phyloP scores from a whole-genome alignment of 2,888 invertebrate genomes.

The Nipponacmea schrenckii region DNA sequence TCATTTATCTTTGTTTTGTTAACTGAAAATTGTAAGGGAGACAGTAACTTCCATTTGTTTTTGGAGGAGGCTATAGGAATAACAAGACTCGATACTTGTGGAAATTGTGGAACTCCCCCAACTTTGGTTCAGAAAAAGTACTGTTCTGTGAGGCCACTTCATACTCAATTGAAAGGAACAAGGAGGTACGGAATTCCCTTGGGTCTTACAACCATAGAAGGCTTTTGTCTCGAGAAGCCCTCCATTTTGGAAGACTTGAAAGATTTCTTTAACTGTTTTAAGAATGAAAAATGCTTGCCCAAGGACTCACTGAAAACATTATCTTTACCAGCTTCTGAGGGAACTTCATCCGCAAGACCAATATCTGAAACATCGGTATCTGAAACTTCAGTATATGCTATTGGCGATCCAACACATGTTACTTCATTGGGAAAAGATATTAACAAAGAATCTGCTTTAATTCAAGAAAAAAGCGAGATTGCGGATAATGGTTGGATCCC shows the following conservation, averaged over 20 bases:
- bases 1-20: slow-evolving; percentile 11
- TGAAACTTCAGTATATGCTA: too few species aligned
- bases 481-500: too few species aligned
- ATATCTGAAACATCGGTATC: too few species aligned
- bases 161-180: neutral
- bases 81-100: slow-evolving; percentile 2
- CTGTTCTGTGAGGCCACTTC: neutral
- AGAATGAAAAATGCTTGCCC: neutral
- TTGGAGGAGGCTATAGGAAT: slow-evolving; percentile 12
- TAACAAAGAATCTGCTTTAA: too few species aligned
- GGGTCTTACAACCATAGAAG: neutral
- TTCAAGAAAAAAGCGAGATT: too few species aligned
- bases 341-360: too few species aligned
- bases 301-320: too few species aligned
- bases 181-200: neutral
- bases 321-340: too few species aligned
- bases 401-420: too few species aligned
- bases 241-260: neutral
- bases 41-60: neutral
- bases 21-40: neutral
- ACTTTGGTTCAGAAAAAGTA: neutral
- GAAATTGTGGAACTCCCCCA: neutral
- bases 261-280: neutral
- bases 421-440: too few species aligned
- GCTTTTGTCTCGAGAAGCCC: neutral